These are phyloP conservation scores for Erynnis tages DNA, from an alignment of 2,888 invertebrate species.

Conservation along the genomic window DNA sequence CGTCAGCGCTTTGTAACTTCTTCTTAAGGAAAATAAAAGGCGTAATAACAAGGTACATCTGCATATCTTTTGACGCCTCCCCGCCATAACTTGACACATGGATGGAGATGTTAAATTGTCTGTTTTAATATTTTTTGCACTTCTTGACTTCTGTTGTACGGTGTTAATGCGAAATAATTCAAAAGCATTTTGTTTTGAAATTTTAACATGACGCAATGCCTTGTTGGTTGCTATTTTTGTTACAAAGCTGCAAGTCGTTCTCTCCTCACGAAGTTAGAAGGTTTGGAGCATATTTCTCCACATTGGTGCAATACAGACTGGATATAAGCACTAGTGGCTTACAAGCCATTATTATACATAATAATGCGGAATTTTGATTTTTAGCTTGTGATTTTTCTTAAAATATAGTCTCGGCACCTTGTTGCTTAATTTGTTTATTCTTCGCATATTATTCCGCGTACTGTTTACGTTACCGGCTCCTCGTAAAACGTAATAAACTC, in stretches of 20 bases:
- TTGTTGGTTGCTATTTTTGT: too few relatives aligned
- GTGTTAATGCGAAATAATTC: not conserved
- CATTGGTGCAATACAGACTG: too few relatives aligned
- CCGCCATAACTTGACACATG: constrained; percentile 60
- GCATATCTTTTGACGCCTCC: constrained; percentile 67
- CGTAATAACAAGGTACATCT: constrained; percentile 65
- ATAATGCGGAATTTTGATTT: too few relatives aligned
- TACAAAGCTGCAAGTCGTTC: too few relatives aligned
- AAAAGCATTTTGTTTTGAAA: too few relatives aligned
- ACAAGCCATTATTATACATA: too few relatives aligned
- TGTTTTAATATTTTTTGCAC: constrained; percentile 44
- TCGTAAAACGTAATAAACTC: constrained; percentile 59
- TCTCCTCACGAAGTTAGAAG: too few relatives aligned
- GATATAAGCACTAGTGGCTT: too few relatives aligned
- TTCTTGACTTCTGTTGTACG: constrained; percentile 38
- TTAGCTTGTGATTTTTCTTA: too few relatives aligned
- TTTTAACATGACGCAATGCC: too few relatives aligned
- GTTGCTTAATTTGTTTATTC: constrained; percentile 68
- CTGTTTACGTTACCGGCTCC: constrained; percentile 60
- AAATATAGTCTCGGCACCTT: constrained; percentile 42
- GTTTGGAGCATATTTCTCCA: too few relatives aligned
- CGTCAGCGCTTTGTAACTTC: constrained; percentile 63
- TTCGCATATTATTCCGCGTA: constrained; percentile 56
- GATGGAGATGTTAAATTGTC: constrained; percentile 43
- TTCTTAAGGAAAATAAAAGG: constrained; percentile 51